Percentiles rank a stretch among this genome's conserved stretches.
Conservation (phyloP, 2,888 invertebrate species). For the Drosophila anomalipes region DNA sequence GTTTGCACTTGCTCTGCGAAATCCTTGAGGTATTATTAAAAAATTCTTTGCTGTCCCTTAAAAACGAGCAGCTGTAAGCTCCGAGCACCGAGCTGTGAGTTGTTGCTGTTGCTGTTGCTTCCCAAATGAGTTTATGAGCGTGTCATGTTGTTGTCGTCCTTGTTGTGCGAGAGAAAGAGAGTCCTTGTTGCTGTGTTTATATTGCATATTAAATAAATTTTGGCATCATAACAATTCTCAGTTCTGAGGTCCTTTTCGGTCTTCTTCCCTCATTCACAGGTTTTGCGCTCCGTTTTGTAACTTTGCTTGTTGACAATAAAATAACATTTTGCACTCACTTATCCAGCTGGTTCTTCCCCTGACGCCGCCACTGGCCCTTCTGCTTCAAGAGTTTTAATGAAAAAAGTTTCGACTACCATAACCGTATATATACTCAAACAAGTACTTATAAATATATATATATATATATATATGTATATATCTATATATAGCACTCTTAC, state of each 20-base stretch:
- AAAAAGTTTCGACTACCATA: constrained; percentile 67
- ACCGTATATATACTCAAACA: constrained; percentile 20
- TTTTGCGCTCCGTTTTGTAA: constrained; percentile 40
- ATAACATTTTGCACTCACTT: constrained; percentile 82
- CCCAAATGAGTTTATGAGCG: constrained; percentile 76
- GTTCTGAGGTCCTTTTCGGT: constrained; percentile 6
- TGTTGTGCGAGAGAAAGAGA: constrained; percentile 2
- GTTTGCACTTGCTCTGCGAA: constrained; percentile 38
- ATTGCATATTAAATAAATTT: constrained; percentile 79
- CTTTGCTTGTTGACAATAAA: constrained; percentile 79
- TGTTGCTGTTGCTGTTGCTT: constrained; percentile 20
- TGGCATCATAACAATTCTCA: constrained; percentile 48
- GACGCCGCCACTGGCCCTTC: neutral
- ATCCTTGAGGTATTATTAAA: constrained; percentile 79
- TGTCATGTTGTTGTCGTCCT: constrained; percentile 66
- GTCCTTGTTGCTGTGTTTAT: constrained; percentile 66
- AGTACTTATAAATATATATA: constrained; percentile 4
- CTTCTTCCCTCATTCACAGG: constrained; percentile 5
- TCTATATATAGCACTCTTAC: constrained; percentile 15
- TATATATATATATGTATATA: neutral
- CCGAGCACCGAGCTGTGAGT: constrained; percentile 19
- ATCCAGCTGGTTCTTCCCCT: constrained; percentile 64
- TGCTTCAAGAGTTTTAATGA: constrained; percentile 73
- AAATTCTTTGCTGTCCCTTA: constrained; percentile 53
- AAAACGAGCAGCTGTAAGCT: constrained; percentile 46